Base-by-base conservation (phyloP, 2,888 invertebrate species). In the Eilema caniola region DNA sequence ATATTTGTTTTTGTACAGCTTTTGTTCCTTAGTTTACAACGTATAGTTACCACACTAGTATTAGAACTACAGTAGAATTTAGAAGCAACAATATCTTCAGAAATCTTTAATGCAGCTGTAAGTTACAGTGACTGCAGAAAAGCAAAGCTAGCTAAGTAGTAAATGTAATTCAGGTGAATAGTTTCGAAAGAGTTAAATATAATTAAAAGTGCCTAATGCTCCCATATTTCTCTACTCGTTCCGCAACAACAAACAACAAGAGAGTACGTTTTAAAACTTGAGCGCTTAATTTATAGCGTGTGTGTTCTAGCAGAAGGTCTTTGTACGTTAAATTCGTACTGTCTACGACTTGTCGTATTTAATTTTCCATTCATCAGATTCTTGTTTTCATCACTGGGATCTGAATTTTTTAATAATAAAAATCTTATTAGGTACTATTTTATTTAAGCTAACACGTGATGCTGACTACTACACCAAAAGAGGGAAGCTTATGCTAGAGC, bases 191-290 rank as follows among this genome's bases (percentile, higher is more conserved):
- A 53, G n/a, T 53, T 8, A n/a, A 8, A 53, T 53, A n/a, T 20
- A n/a, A 53, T 53, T n/a, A 53, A 53, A 53, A 47, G 47, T n/a
- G 53, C 53, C n/a, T n/a, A 10, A 53, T n/a, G 53, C 53, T n/a
- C n/a, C 7, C n/a, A 53, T n/a, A 53, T 53, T 53, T 10, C 53
- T n/a, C 2, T 2, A 53, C 53, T n/a, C n/a, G 53, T 20, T 53
- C 53, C n/a, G n/a, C 53, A 59, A 24, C 59, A 59, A 59, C 24
- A 59, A 59, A 59, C 59, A 59, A 28, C 25, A 59, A 59, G 25
- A 53, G 53, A 53, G 20, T 20, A 47, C 20, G 47, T 62, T 14
- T 62, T 62, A n/a, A n/a, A 20, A 25, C 14, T 23, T 24, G 23
- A 12, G 23, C 24, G 24, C 24, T 37, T 2, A 23, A 62, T 62